Evolutionary conservation across 1,140 invertebrate genomes (phyloP).

Genomic region (Oncopeltus fasciatus): DNA sequence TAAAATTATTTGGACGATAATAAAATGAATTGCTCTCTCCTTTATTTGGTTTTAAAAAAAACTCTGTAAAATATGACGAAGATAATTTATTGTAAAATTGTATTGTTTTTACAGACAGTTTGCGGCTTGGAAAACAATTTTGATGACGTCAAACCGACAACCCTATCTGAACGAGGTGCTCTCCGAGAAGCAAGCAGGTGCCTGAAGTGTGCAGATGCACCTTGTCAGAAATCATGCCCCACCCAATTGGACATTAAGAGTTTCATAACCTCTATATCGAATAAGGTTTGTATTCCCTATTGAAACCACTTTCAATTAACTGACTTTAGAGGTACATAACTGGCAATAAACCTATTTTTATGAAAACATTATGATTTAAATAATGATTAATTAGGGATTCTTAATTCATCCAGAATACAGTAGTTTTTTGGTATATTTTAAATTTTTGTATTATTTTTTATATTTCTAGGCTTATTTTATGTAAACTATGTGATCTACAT

Average conservation of each 20-base stretch:
- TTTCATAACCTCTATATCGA: conserved; percentile 92
- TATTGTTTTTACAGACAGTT: conserved; percentile 43
- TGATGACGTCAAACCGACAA: conserved; percentile 94
- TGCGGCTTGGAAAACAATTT: conserved; percentile 74
- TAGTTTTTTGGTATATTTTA: too few species aligned
- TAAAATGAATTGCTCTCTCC: neutral
- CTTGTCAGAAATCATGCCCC: conserved; percentile 95
- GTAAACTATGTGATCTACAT: too few species aligned
- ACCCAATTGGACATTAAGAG: conserved; percentile 93
- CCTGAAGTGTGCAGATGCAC: conserved; percentile 94
- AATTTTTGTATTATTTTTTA: too few species aligned
- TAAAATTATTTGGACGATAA: neutral
- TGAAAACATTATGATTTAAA: too few species aligned
- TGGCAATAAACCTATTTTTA: too few species aligned
- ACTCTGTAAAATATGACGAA: neutral
- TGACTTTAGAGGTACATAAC: too few species aligned
- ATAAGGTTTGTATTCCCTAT: conserved; percentile 68
- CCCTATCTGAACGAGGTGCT: conserved; percentile 84
- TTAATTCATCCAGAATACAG: too few species aligned
- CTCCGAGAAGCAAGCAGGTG: conserved; percentile 80
- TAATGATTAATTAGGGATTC: too few species aligned
- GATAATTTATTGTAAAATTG: neutral
- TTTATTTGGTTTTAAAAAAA: neutral
- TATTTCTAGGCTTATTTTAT: too few species aligned
- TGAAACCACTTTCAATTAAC: too few species aligned